Percentiles rank a stretch among this genome's conserved stretches.
Evolutionary conservation across 2,888 invertebrate genomes (phyloP).

Genomic region (Fragum whitleyi): DNA sequence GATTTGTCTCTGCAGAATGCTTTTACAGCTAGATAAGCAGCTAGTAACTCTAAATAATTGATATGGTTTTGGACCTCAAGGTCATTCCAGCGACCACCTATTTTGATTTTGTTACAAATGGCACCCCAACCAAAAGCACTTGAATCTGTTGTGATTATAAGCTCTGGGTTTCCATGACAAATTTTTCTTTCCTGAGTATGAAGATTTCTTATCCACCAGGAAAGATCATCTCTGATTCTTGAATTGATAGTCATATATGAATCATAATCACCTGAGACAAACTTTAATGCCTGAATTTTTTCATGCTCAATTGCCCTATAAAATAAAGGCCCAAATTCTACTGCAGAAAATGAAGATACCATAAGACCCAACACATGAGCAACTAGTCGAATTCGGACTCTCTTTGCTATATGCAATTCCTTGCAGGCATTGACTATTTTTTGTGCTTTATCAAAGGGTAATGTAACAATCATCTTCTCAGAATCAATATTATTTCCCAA

Average conservation of each 20-base stretch:
- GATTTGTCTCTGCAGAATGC: slow-evolving; percentile 2
- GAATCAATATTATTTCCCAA: too few species aligned
- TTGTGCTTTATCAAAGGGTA: too few species aligned
- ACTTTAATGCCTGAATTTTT: too few species aligned
- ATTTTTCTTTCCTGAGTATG: slow-evolving; percentile 2
- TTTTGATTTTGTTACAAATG: background rate
- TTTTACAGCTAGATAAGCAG: slow-evolving; percentile 6
- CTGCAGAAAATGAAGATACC: too few species aligned
- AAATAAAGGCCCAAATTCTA: too few species aligned
- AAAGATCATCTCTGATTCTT: background rate
- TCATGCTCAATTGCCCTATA: too few species aligned
- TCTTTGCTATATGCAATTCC: too few species aligned
- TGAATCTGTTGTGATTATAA: slow-evolving; percentile 30
- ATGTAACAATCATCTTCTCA: too few species aligned
- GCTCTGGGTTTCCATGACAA: slow-evolving; percentile 19
- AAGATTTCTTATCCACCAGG: slow-evolving; percentile 34
- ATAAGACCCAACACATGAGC: too few species aligned
- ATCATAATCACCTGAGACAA: too few species aligned
- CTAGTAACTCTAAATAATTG: slow-evolving; percentile 13
- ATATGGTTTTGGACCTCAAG: slow-evolving; percentile 19
- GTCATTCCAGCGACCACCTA: slow-evolving; percentile 13
- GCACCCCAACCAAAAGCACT: slow-evolving; percentile 35
- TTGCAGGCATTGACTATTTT: too few species aligned
- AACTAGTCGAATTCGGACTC: background rate
- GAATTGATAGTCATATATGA: too few species aligned